A percentile compares a stretch with the other conserved stretches of the same genome.
phyloP scores from a whole-genome alignment of 2,888 invertebrate species.

The Ametastegia equiseti region DNA sequence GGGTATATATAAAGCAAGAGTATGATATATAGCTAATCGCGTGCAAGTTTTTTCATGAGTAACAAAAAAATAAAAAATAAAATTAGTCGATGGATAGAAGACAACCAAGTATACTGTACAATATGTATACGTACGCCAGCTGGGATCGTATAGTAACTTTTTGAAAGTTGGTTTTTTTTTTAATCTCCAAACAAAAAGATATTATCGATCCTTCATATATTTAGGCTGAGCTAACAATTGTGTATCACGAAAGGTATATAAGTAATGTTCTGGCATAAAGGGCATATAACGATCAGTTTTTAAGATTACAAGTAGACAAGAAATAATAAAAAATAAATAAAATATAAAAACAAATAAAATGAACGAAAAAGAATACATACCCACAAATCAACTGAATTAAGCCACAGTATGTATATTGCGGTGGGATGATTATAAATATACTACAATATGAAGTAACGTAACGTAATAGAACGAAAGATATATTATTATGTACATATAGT shows the following conservation, averaged over 20 bases:
- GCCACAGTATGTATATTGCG: background rate
- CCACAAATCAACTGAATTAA: background rate
- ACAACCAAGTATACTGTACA: constrained; percentile 44
- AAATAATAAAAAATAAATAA: background rate
- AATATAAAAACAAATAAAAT: background rate
- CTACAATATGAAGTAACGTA: background rate
- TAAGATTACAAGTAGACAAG: constrained; percentile 20
- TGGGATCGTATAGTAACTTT: constrained; percentile 5
- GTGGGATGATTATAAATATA: background rate
- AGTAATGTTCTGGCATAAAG: background rate
- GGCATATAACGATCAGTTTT: constrained; percentile 34
- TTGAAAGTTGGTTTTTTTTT: background rate
- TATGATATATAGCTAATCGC: constrained; percentile 9
- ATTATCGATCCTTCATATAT: constrained; percentile 16
- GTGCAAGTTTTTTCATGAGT: background rate
- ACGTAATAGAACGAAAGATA: constrained; percentile 2
- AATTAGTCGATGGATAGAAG: constrained; percentile 13
- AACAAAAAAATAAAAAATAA: background rate
- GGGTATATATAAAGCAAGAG: constrained; percentile 10
- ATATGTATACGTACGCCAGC: constrained; percentile 41
- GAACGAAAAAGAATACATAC: background rate
- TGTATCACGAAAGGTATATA: constrained; percentile 46
- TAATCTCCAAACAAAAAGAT: background rate
- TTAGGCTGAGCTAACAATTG: constrained; percentile 18
- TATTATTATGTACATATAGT: background rate